phyloP scores from a whole-genome alignment of 37 sponge, comb jelly and placozoan genomes.

The Lycopodina hypogea region DNA sequence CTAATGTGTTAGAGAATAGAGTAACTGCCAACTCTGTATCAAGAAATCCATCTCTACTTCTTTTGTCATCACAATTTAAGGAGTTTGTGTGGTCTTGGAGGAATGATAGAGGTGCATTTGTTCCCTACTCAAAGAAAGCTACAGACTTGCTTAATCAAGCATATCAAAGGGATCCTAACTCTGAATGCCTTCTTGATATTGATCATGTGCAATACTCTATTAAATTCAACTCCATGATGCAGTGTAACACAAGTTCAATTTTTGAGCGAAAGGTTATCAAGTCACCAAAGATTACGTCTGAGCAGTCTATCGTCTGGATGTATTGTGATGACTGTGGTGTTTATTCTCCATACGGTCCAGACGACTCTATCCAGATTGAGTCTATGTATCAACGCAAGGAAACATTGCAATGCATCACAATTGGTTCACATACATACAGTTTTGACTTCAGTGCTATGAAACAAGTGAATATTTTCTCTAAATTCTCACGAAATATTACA shows the following conservation, averaged over 20 bases:
- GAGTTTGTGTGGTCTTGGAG: no score
- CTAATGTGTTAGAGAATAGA: not conserved
- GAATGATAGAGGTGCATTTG: no score
- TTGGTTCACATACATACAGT: constrained; percentile 24
- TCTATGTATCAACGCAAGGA: not conserved
- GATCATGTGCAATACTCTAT: not conserved
- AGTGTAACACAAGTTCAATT: not conserved
- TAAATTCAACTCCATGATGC: constrained; percentile 9
- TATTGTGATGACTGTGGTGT: constrained; percentile 32
- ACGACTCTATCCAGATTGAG: constrained; percentile 37
- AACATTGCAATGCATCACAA: constrained; percentile 3
- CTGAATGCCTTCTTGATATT: no score
- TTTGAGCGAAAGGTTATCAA: not conserved
- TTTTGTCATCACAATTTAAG: no score
- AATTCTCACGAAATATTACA: constrained; percentile 30
- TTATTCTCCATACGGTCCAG: constrained; percentile 22
- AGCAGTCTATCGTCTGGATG: constrained; percentile 44
- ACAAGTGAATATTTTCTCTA: no score
- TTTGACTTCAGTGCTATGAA: no score
- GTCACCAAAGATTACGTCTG: no score
- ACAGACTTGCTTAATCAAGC: no score
- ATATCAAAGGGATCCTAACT: no score
- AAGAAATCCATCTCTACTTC: no score
- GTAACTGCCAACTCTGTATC: no score
- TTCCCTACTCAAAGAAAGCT: no score